Evolutionary conservation across 92 coral and sea anemone species (phyloP).

Genomic region (Palythoa caribaeorum): DNA sequence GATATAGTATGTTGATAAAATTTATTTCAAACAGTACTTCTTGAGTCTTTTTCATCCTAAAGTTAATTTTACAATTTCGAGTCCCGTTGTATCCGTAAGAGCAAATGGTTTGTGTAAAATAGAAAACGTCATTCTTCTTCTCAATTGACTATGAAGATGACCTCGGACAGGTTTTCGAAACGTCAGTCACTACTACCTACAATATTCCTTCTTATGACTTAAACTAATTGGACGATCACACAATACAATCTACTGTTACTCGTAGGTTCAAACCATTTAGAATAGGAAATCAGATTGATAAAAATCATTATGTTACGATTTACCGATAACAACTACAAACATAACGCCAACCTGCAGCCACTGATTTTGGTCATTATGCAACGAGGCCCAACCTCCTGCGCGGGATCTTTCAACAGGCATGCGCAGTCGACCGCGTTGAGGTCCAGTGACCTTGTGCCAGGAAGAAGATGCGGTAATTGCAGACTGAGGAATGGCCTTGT

Average conservation of each 20-base stretch:
- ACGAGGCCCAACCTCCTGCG: constrained; percentile 42
- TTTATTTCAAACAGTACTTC: no score
- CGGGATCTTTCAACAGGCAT: constrained; percentile 9
- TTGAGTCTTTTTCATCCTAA: no score
- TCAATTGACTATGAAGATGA: no score
- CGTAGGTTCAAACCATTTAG: background rate
- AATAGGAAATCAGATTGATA: background rate
- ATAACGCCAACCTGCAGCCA: constrained; percentile 18
- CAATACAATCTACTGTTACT: no score
- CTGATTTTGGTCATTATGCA: constrained; percentile 27
- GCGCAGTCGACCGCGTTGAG: constrained; percentile 44
- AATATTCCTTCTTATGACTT: no score
- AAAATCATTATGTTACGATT: background rate
- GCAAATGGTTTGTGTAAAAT: background rate
- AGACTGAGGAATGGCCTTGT: constrained; percentile 16
- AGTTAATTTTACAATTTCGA: no score
- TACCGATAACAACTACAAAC: background rate
- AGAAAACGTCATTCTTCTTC: no score
- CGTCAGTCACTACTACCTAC: no score
- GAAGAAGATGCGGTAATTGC: constrained; percentile 34
- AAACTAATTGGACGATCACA: no score
- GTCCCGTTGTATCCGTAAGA: no score
- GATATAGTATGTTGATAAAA: no score
- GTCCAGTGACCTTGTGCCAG: constrained; percentile 36
- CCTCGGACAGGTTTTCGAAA: no score